phyloP scores from a whole-genome alignment of 2,888 invertebrate genomes.

The Patella ulyssiponensis region DNA sequence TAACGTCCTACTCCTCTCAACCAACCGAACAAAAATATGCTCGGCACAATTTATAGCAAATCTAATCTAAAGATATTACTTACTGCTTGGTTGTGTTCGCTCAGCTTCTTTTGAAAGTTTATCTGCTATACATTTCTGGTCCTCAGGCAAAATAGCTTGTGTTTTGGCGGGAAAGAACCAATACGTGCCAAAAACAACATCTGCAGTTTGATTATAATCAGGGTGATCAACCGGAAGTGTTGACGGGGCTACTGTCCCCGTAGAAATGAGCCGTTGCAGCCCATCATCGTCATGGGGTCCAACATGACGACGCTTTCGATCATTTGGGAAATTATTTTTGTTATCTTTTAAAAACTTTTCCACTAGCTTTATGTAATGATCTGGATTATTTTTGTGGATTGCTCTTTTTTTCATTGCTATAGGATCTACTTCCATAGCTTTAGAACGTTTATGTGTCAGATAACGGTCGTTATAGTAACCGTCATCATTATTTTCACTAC shows the following conservation, averaged over 20 bases:
- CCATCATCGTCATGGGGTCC: constrained; percentile 73
- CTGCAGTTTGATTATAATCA: constrained; percentile 72
- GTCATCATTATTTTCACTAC: background rate
- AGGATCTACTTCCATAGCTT: background rate
- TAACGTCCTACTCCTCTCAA: no score
- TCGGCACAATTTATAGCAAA: no score
- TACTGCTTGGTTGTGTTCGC: constrained; percentile 69
- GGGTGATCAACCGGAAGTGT: constrained; percentile 72
- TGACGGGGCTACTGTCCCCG: constrained; percentile 73
- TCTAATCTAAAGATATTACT: constrained; percentile 34
- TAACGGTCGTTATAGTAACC: constrained; percentile 7
- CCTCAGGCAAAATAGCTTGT: constrained; percentile 75
- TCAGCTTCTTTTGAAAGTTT: constrained; percentile 72
- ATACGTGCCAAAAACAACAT: constrained; percentile 83
- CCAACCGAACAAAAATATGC: no score
- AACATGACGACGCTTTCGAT: constrained; percentile 65
- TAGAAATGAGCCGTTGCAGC: constrained; percentile 72
- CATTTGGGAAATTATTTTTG: background rate
- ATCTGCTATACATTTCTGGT: constrained; percentile 79
- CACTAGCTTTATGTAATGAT: background rate
- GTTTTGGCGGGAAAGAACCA: constrained; percentile 80
- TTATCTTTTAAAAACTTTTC: background rate
- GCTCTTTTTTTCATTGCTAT: background rate
- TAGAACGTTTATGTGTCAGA: background rate
- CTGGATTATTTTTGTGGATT: background rate